These are phyloP conservation scores for Lamellibrachia columna DNA, from an alignment of 2,888 invertebrate species.

Conservation along the genomic window DNA sequence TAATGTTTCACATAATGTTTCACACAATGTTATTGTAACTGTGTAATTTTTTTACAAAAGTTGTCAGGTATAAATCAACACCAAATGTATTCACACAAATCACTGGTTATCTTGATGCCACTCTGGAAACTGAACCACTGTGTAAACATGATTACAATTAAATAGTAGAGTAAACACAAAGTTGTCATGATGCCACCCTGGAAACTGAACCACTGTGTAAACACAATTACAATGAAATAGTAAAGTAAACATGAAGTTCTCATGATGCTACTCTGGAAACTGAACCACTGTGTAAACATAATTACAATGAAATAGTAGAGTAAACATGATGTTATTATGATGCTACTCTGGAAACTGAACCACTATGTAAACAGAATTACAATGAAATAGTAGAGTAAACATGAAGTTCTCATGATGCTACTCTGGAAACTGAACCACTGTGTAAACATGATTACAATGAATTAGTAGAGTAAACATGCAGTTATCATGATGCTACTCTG, in stretches of 20 bases:
- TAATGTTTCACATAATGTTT: not conserved
- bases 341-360: not conserved
- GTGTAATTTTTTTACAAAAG: not conserved
- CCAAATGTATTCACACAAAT: not conserved
- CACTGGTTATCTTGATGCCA: not conserved
- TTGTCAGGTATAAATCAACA: not conserved
- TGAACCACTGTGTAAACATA: not conserved
- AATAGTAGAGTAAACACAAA: too few species aligned
- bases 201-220: not conserved
- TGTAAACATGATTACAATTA: too few species aligned
- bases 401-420: too few species aligned
- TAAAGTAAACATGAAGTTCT: not conserved
- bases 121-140: not conserved
- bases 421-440: too few species aligned
- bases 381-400: too few species aligned
- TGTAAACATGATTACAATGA: too few species aligned
- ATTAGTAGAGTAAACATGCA: too few species aligned
- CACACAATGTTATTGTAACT: not conserved
- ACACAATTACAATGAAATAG: too few species aligned
- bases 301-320: too few species aligned
- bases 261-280: not conserved
- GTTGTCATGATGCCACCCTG: not conserved
- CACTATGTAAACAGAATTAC: not conserved
- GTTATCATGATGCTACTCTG: too few species aligned
- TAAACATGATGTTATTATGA: not conserved